These are phyloP conservation scores for Corella eumyota DNA, from an alignment of 23 tunicate genomes.

Conservation along the genomic window DNA sequence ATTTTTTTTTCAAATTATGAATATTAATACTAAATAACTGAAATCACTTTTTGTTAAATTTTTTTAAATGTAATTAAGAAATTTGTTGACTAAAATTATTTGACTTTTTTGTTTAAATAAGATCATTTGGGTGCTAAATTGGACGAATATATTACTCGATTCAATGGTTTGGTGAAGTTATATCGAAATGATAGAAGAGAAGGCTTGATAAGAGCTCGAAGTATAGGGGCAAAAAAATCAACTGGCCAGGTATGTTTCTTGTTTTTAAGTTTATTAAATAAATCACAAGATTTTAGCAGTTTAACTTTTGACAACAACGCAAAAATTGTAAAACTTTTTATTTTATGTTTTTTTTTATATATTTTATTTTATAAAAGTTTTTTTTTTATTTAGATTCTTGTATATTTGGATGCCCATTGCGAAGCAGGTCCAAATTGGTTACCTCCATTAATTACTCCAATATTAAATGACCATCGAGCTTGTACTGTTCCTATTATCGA, in stretches of 20 bases:
- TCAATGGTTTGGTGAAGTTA: constrained; percentile 87
- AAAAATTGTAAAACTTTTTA: too few species aligned
- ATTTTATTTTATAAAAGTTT: too few species aligned
- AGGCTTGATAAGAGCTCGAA: constrained; percentile 92
- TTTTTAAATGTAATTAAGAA: too few species aligned
- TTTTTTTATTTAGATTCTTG: constrained; percentile 43
- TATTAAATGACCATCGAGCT: constrained; percentile 69
- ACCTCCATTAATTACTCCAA: constrained; percentile 89
- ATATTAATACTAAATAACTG: too few species aligned
- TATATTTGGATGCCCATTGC: constrained; percentile 97
- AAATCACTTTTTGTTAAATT: too few species aligned
- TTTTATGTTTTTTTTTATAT: too few species aligned
- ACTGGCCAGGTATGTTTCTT: constrained; percentile 69
- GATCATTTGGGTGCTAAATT: constrained; percentile 58
- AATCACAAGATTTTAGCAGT: too few species aligned
- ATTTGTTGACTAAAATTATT: too few species aligned
- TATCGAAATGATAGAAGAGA: constrained; percentile 80
- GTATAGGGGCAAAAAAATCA: constrained; percentile 93
- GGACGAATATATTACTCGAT: constrained; percentile 61
- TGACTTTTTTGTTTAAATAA: too few species aligned
- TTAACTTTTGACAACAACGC: too few species aligned
- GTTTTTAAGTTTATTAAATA: too few species aligned
- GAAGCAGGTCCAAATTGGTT: constrained; percentile 99
- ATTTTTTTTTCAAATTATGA: too few species aligned
- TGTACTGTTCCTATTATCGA: constrained; percentile 95